Conservation (phyloP, 2,113 vertebrate species). For the Bettongia penicillata region DNA sequence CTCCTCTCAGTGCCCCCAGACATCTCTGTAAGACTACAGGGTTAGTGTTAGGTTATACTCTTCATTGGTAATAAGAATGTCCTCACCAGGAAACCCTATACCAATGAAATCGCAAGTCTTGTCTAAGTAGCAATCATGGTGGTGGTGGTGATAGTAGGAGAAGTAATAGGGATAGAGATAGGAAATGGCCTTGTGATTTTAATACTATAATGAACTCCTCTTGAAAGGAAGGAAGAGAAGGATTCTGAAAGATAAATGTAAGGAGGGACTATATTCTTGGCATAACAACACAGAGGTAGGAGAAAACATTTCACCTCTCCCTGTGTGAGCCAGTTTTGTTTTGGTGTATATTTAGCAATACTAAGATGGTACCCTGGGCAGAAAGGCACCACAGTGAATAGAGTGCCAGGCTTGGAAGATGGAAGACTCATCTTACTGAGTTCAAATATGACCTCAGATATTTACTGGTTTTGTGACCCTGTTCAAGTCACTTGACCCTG, state of each 20-base stretch:
- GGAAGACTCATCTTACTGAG: no score
- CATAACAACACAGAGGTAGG: not conserved
- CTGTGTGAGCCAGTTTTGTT: not conserved
- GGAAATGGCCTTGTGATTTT: not conserved
- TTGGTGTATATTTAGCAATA: not conserved
- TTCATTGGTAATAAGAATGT: not conserved
- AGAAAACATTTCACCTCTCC: not conserved
- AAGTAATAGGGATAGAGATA: not conserved
- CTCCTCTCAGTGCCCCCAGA: not conserved
- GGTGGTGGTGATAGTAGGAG: not conserved
- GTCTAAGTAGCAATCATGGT: not conserved
- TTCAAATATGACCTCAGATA: not conserved
- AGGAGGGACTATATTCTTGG: not conserved
- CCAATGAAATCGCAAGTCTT: not conserved
- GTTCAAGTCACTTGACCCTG: not conserved
- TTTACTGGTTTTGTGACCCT: not conserved
- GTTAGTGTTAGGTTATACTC: not conserved
- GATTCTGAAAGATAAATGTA: not conserved
- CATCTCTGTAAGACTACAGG: not conserved
- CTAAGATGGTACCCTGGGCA: not conserved
- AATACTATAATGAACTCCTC: not conserved
- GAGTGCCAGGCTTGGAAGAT: no score
- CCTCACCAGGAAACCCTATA: not conserved
- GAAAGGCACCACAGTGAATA: not conserved
- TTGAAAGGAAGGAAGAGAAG: not conserved